Percentiles rank a stretch among this genome's conserved stretches.
phyloP scores from a whole-genome alignment of 2,888 invertebrate genomes.

The Prenolepis imparis region DNA sequence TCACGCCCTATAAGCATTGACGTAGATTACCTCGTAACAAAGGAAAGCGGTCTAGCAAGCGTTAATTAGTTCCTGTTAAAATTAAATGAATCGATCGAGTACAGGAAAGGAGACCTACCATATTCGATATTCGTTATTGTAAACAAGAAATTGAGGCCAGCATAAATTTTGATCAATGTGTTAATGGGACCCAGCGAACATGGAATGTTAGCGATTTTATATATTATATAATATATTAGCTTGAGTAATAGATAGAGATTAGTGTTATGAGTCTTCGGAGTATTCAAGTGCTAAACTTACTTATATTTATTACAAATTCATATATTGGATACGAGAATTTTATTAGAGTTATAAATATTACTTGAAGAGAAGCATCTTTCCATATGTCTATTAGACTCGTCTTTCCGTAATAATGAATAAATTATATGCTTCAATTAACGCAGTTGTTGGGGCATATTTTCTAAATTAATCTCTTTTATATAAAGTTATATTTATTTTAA shows the following conservation, averaged over 20 bases:
- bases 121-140: background rate
- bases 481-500: background rate
- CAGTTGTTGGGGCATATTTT: background rate
- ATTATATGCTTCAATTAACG: background rate
- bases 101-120: slow-evolving; percentile 44
- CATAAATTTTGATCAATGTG: slow-evolving; percentile 1
- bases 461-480: background rate
- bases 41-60: slow-evolving; percentile 23
- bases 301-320: background rate
- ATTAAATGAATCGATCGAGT: slow-evolving; percentile 56
- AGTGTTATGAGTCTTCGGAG: background rate
- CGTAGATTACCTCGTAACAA: slow-evolving; percentile 34
- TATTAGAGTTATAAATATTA: background rate
- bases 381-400: background rate
- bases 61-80: slow-evolving; percentile 57
- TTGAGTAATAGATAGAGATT: background rate
- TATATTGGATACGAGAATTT: background rate
- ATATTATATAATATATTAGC: background rate
- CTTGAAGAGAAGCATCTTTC: background rate
- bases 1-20: slow-evolving; percentile 38
- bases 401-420: background rate
- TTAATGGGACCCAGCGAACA: background rate
- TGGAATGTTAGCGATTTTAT: background rate
- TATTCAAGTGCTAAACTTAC: background rate
- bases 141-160: slow-evolving; percentile 37